phyloP scores from a whole-genome alignment of 2,113 vertebrate species.

The Neoarius graeffei region DNA sequence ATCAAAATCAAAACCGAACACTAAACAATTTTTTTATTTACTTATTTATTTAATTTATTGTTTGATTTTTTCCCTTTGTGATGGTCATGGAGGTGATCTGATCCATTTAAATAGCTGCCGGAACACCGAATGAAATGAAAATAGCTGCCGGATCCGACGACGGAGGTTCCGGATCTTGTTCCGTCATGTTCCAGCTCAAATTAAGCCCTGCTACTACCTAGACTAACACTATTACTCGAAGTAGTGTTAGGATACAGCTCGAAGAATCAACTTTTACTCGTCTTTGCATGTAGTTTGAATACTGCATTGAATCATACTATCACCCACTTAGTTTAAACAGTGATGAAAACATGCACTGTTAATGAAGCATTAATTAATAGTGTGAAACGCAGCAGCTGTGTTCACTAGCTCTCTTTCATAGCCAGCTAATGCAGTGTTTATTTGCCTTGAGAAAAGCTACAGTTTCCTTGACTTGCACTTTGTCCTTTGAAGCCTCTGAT shows the following conservation, averaged over 20 bases:
- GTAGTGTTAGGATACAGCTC: not conserved
- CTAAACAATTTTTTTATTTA: no score
- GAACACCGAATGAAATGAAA: no score
- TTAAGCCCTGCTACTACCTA: not conserved
- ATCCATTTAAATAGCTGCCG: no score
- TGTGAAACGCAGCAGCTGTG: not conserved
- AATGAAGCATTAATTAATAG: not conserved
- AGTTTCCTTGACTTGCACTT: constrained; percentile 5
- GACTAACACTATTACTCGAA: not conserved
- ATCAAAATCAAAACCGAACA: no score
- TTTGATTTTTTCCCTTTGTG: no score
- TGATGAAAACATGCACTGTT: not conserved
- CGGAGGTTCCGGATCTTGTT: no score
- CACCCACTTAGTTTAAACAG: not conserved
- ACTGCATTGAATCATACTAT: not conserved
- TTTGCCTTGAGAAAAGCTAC: constrained; percentile 9
- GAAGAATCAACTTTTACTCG: not conserved
- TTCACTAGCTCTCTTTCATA: not conserved
- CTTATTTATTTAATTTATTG: no score
- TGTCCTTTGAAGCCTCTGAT: constrained; percentile 5
- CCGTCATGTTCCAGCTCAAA: no score
- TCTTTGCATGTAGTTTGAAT: not conserved
- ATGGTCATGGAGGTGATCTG: no score
- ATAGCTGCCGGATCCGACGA: no score
- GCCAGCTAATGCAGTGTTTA: not conserved